These are phyloP conservation scores for Smittia aterrima DNA, from an alignment of 2,888 invertebrate species.

Conservation along the genomic window DNA sequence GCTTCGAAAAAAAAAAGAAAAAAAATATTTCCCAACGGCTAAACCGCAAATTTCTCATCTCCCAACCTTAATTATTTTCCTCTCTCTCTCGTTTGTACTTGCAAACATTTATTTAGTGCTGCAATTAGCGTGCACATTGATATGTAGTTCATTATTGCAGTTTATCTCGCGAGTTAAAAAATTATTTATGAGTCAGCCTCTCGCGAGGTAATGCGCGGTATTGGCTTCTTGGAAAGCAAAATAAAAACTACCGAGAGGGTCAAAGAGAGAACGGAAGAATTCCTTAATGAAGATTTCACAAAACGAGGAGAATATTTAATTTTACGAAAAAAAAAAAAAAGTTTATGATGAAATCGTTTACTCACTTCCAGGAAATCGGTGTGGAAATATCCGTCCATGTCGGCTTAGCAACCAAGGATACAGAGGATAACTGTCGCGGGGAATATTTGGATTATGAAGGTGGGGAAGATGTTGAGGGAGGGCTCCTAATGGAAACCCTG, in stretches of 20 bases:
- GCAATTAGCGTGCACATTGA: constrained; percentile 18
- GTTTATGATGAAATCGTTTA: constrained; percentile 12
- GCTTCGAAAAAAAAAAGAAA: too few species aligned
- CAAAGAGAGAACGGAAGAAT: constrained; percentile 4
- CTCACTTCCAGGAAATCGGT: constrained; percentile 82
- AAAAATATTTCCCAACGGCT: constrained; percentile 27
- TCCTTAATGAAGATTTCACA: constrained; percentile 27
- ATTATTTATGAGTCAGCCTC: constrained; percentile 19
- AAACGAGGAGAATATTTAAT: not conserved
- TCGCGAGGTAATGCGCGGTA: constrained; percentile 10
- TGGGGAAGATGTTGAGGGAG: constrained; percentile 59
- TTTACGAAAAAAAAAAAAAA: not conserved
- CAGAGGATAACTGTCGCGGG: constrained; percentile 75
- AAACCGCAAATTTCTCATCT: not conserved
- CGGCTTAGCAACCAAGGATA: constrained; percentile 82
- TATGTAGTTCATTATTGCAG: constrained; percentile 8
- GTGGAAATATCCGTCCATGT: constrained; percentile 80
- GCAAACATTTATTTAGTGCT: constrained; percentile 26
- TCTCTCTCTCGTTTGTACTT: not conserved
- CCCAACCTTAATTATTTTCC: not conserved
- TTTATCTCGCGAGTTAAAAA: constrained; percentile 2
- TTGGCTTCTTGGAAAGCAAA: constrained; percentile 28
- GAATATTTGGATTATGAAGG: constrained; percentile 54
- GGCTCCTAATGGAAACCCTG: constrained; percentile 54
- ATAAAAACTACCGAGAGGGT: constrained; percentile 18